These are phyloP conservation scores for Nixonia krombeini DNA, from an alignment of 1,140 invertebrate genomes.

Conservation along the genomic window DNA sequence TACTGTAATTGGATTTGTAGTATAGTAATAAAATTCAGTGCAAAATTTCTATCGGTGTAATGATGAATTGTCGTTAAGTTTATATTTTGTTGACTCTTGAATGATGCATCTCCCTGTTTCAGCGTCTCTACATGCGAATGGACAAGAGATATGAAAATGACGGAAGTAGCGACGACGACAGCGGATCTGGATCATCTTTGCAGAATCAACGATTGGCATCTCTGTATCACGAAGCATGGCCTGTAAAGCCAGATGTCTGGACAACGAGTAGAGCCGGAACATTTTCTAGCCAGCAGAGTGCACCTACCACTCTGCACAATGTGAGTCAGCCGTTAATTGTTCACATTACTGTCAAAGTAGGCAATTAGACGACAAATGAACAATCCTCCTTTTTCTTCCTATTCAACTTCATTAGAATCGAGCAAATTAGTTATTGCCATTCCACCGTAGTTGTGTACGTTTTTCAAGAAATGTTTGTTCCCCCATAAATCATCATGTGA, in stretches of 20 bases:
- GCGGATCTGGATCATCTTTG: slow-evolving; percentile 45
- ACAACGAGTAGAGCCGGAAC: slow-evolving; percentile 66
- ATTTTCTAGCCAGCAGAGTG: slow-evolving; percentile 44
- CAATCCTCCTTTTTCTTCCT: too few relatives aligned
- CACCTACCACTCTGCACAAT: slow-evolving; percentile 34
- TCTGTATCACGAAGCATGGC: slow-evolving; percentile 81
- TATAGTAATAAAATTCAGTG: too few relatives aligned
- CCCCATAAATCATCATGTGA: too few relatives aligned
- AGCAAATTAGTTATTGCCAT: too few relatives aligned
- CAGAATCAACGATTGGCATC: slow-evolving; percentile 60
- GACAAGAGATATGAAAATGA: slow-evolving; percentile 55
- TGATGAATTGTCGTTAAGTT: neutral
- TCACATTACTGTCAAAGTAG: too few relatives aligned
- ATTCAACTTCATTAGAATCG: too few relatives aligned
- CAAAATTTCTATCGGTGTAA: too few relatives aligned
- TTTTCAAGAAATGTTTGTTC: too few relatives aligned
- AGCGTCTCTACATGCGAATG: slow-evolving; percentile 33
- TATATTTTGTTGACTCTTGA: neutral
- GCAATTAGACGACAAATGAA: too few relatives aligned
- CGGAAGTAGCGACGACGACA: slow-evolving; percentile 63
- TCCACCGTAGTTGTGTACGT: too few relatives aligned
- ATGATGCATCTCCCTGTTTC: neutral
- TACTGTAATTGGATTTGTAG: too few relatives aligned
- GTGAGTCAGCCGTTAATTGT: slow-evolving; percentile 28
- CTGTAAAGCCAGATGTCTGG: slow-evolving; percentile 75